A percentile compares a stretch with the other conserved stretches of the same genome.
These are phyloP conservation scores for Cantharis nigra DNA, from an alignment of 2,888 invertebrate species.

Conservation along the genomic window DNA sequence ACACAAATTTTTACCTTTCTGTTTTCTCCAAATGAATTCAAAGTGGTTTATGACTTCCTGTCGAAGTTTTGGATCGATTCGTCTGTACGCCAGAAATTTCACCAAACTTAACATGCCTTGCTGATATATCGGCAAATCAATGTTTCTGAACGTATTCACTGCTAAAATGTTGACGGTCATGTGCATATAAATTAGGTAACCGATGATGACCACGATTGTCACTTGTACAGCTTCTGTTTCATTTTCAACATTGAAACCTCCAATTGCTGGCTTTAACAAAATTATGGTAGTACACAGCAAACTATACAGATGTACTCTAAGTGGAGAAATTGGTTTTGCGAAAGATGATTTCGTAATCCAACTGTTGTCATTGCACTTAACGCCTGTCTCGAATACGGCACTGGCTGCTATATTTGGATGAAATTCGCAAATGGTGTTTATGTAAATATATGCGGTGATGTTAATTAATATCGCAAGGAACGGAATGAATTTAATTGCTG, in stretches of 20 bases:
- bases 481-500: conserved; percentile 19
- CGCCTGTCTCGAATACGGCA: not conserved
- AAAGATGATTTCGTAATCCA: not conserved
- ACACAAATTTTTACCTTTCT: conserved; percentile 25
- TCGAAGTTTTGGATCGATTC: conserved; percentile 34
- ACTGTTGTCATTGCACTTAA: not conserved
- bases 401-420: not conserved
- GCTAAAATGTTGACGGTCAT: conserved; percentile 21
- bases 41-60: conserved; percentile 37
- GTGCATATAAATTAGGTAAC: conserved; percentile 13
- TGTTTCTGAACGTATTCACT: conserved; percentile 23
- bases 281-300: conserved; percentile 5
- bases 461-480: conserved; percentile 13
- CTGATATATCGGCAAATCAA: conserved; percentile 34
- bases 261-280: conserved; percentile 2
- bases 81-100: conserved; percentile 32
- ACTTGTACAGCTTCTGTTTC: not conserved
- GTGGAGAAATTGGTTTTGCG: conserved; percentile 5
- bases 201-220: not conserved
- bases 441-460: conserved; percentile 8
- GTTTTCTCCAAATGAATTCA: conserved; percentile 37
- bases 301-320: conserved; percentile 2
- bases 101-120: conserved; percentile 36
- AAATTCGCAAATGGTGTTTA: conserved; percentile 18
- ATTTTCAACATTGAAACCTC: not conserved